phyloP scores from a whole-genome alignment of 2,888 invertebrate genomes.

The Branchellion lobata region DNA sequence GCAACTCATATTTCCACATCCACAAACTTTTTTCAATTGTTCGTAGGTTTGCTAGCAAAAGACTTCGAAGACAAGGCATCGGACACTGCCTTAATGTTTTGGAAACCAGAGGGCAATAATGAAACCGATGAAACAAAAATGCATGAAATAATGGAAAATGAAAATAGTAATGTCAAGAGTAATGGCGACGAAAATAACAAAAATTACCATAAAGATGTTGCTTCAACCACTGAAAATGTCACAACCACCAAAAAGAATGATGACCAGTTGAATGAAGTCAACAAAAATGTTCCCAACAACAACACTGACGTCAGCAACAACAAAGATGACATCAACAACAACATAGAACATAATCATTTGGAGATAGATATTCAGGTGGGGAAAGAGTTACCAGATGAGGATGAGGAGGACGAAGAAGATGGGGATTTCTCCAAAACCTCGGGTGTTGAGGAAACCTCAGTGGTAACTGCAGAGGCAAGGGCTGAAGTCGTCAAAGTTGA shows the following conservation, averaged over 20 bases:
- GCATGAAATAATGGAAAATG: neutral
- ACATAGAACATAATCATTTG: constrained; percentile 14
- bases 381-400: constrained; percentile 4
- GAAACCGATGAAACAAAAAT: neutral
- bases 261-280: neutral
- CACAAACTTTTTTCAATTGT: too few relatives aligned
- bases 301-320: too few relatives aligned
- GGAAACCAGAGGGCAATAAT: too few relatives aligned
- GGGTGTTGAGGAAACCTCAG: neutral
- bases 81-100: too few relatives aligned
- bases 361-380: constrained; percentile 38
- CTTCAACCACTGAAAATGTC: neutral
- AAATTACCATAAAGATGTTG: neutral
- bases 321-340: too few relatives aligned
- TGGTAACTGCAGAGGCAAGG: neutral
- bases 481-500: too few relatives aligned
- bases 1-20: too few relatives aligned
- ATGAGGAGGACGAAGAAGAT: neutral
- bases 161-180: neutral
- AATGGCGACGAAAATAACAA: constrained; percentile 23
- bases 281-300: too few relatives aligned
- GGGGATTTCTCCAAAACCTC: neutral
- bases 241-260: neutral
- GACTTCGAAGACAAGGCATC: neutral
- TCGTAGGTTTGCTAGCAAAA: neutral